Conservation (phyloP, 1,140 invertebrate species). For the Lerema accius region DNA sequence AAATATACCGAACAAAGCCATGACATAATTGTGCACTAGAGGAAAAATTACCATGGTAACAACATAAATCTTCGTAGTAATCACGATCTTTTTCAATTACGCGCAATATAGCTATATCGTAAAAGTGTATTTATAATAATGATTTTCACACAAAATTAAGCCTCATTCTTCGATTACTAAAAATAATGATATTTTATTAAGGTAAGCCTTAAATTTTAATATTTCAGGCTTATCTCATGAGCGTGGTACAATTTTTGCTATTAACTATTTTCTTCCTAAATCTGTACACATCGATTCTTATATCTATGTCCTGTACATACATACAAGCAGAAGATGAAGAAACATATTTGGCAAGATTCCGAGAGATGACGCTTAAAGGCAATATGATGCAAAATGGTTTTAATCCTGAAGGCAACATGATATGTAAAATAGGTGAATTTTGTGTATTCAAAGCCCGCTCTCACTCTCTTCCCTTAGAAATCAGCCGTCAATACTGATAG, state of each 20-base stretch:
- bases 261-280: constrained; percentile 74
- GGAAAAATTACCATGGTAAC: not conserved
- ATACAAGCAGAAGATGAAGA: constrained; percentile 51
- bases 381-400: constrained; percentile 52
- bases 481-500: too few species aligned
- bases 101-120: too few species aligned
- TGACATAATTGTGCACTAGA: constrained; percentile 20
- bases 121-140: too few species aligned
- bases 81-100: not conserved
- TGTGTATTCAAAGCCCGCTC: too few species aligned
- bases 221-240: constrained; percentile 75
- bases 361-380: constrained; percentile 39
- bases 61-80: not conserved
- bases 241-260: constrained; percentile 73
- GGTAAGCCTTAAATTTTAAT: not conserved
- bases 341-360: constrained; percentile 48
- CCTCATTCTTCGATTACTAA: too few species aligned
- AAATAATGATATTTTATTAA: not conserved
- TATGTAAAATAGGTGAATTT: constrained; percentile 63
- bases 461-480: too few species aligned
- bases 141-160: too few species aligned
- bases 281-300: constrained; percentile 68
- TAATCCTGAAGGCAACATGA: constrained; percentile 63
- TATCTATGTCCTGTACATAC: constrained; percentile 70
- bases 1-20: constrained; percentile 13